A percentile compares a stretch with the other conserved stretches of the same genome.
Evolutionary conservation across 2,888 invertebrate species (phyloP).

Genomic region (Nymphalis c-album): DNA sequence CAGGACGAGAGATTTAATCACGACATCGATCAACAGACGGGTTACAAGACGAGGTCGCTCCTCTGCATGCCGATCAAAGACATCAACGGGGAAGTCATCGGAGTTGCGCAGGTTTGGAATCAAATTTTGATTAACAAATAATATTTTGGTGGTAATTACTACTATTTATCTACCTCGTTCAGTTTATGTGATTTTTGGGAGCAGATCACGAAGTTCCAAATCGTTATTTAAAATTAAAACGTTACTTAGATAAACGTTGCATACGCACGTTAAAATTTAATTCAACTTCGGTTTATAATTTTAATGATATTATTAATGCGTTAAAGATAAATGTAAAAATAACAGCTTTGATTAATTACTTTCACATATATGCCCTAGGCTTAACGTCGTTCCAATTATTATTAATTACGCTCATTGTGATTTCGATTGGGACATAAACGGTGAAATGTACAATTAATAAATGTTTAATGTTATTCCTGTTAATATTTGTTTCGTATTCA

Average conservation of each 20-base stretch:
- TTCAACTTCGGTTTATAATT: neutral
- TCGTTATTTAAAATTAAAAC: no score
- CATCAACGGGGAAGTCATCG: constrained; percentile 96
- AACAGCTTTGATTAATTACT: neutral
- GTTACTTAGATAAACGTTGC: no score
- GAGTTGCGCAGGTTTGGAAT: constrained; percentile 92
- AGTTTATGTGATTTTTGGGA: no score
- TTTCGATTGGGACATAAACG: neutral
- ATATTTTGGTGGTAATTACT: neutral
- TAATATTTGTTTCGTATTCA: neutral
- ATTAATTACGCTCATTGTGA: constrained; percentile 8
- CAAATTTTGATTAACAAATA: neutral
- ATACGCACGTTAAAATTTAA: no score
- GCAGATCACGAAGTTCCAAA: no score
- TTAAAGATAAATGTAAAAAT: neutral
- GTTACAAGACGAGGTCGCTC: constrained; percentile 94
- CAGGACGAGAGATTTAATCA: constrained; percentile 90
- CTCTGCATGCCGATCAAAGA: constrained; percentile 98
- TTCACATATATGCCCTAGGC: neutral
- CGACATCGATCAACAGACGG: constrained; percentile 95
- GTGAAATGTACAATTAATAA: constrained; percentile 4
- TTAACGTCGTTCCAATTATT: constrained; percentile 5
- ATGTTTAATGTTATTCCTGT: neutral
- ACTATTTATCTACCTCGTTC: no score
- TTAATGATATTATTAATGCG: no score